Evolutionary conservation across 2,113 vertebrate genomes (phyloP).

Genomic region (Podilymbus podiceps): DNA sequence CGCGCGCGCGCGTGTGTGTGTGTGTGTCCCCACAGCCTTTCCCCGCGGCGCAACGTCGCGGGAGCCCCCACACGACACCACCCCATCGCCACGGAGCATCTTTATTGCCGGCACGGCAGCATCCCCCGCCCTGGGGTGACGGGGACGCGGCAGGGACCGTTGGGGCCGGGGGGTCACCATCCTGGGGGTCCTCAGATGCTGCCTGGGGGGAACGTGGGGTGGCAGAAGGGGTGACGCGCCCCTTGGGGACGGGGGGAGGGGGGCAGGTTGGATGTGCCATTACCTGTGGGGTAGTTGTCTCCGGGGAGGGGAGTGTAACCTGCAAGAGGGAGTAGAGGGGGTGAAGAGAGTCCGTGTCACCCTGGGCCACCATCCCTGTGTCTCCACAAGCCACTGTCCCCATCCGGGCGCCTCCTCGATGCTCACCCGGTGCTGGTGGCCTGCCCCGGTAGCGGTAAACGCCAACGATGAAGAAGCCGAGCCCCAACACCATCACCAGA

Average conservation of each 20-base stretch:
- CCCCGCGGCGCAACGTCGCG: fast-evolving
- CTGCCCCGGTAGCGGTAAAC: neutral
- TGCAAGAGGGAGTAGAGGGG: neutral
- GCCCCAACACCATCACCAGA: neutral
- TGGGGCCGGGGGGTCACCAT: fast-evolving
- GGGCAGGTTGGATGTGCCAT: neutral
- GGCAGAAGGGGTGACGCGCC: neutral
- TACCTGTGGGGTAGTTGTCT: neutral
- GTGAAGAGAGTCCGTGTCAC: neutral
- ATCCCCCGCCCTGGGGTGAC: neutral
- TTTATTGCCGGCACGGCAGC: neutral
- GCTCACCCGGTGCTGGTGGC: neutral
- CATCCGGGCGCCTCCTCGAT: neutral
- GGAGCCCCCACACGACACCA: too few relatives aligned
- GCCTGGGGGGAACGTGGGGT: neutral
- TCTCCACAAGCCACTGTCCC: neutral
- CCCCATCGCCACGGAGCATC: neutral
- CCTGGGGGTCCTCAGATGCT: neutral
- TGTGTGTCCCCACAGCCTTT: neutral
- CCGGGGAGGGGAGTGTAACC: neutral
- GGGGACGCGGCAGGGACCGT: fast-evolving
- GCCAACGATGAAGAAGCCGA: fast-evolving
- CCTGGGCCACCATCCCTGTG: neutral
- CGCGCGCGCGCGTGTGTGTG: too few relatives aligned
- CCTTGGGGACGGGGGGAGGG: neutral